Conservation (phyloP, 1,140 invertebrate genomes). For the Lepeophtheirus salmonis region DNA sequence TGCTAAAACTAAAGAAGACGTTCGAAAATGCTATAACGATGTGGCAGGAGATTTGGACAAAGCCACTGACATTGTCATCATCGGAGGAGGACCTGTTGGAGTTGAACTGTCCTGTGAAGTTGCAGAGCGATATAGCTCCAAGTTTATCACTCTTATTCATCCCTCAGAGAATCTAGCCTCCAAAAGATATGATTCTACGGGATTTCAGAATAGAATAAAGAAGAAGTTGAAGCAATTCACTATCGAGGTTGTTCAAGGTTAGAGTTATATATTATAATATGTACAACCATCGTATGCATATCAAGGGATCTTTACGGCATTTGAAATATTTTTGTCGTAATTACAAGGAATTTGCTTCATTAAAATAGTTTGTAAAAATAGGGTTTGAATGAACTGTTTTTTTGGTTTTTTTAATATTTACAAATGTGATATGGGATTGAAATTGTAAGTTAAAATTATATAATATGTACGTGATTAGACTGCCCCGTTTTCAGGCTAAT, state of each 20-base stretch:
- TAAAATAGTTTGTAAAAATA: too few relatives aligned
- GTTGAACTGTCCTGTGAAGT: slow-evolving; percentile 10
- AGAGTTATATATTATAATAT: too few relatives aligned
- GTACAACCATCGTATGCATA: too few relatives aligned
- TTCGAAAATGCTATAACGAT: background rate
- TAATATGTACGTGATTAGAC: too few relatives aligned
- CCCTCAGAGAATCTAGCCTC: background rate
- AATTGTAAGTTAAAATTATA: too few relatives aligned
- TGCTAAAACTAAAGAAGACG: background rate
- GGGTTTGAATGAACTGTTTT: too few relatives aligned
- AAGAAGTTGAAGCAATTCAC: background rate
- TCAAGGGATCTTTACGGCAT: too few relatives aligned
- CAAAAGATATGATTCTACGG: background rate
- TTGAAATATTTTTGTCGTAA: too few relatives aligned
- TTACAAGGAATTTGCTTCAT: too few relatives aligned
- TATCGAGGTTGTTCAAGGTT: background rate
- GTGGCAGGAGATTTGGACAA: slow-evolving; percentile 3
- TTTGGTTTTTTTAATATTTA: too few relatives aligned
- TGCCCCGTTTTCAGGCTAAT: too few relatives aligned
- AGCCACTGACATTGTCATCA: background rate
- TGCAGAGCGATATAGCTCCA: background rate
- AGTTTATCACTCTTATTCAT: slow-evolving; percentile 9
- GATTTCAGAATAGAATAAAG: background rate
- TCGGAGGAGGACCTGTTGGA: slow-evolving; percentile 8
- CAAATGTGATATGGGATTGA: too few relatives aligned